phyloP scores from a whole-genome alignment of 2,888 invertebrate genomes.

The Oscheius sp. region DNA sequence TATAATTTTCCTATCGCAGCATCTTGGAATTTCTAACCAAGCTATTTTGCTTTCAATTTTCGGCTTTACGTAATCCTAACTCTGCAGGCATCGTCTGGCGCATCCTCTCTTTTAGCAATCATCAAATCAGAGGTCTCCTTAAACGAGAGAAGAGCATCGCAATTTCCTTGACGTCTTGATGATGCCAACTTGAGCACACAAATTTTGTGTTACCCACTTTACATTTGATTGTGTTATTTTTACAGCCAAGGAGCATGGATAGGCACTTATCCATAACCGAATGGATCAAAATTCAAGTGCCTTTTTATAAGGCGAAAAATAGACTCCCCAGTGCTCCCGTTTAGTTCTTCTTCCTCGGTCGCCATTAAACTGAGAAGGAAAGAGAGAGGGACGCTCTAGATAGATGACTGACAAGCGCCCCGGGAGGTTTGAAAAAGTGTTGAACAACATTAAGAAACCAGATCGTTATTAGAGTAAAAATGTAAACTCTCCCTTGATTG shows the following conservation, averaged over 20 bases:
- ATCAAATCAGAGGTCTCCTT: neutral
- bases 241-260: no score
- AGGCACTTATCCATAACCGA: no score
- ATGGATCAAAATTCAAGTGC: no score
- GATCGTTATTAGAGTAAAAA: no score
- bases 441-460: no score
- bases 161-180: conserved; percentile 4
- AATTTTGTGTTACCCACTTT: no score
- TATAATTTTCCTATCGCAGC: neutral
- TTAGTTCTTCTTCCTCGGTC: neutral
- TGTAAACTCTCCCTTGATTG: no score
- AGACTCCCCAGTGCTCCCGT: no score
- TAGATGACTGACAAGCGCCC: conserved; percentile 6
- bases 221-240: no score
- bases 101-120: neutral
- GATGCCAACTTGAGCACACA: neutral
- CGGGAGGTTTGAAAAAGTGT: neutral
- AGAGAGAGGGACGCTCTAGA: neutral
- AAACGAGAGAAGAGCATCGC: conserved; percentile 4
- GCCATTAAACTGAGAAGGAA: conserved; percentile 1
- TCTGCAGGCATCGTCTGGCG: neutral
- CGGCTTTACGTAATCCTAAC: neutral
- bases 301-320: no score
- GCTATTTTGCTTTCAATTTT: neutral
- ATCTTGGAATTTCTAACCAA: no score